These are phyloP conservation scores for Charaxes varanes DNA, from an alignment of 1,140 invertebrate species.

Conservation along the genomic window DNA sequence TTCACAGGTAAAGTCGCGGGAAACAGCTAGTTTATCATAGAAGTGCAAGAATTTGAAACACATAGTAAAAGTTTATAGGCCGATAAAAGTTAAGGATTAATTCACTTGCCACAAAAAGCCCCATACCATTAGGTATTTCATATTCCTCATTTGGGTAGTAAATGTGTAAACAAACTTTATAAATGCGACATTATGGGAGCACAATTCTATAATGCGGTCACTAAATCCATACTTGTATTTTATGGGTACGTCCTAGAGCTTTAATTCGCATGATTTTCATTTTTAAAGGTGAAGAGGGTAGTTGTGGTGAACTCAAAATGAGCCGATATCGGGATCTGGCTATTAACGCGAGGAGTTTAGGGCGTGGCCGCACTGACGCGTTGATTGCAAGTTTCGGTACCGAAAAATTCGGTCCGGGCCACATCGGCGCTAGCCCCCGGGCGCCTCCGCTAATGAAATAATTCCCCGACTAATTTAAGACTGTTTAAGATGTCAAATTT, in stretches of 20 bases:
- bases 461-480: slow-evolving; percentile 68
- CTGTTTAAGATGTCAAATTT: slow-evolving; percentile 73
- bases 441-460: slow-evolving; percentile 63
- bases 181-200: slow-evolving; percentile 1
- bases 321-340: slow-evolving; percentile 54
- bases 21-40: too few relatives aligned
- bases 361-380: slow-evolving; percentile 56
- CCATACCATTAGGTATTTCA: too few relatives aligned
- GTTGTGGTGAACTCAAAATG: slow-evolving; percentile 24
- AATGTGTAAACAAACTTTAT: slow-evolving; percentile 26
- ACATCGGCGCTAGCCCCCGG: slow-evolving; percentile 39
- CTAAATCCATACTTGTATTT: neutral
- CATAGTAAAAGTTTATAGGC: too few relatives aligned
- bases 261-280: neutral
- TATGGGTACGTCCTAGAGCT: neutral
- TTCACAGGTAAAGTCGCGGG: too few relatives aligned
- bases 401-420: slow-evolving; percentile 49
- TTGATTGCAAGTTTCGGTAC: slow-evolving; percentile 59
- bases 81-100: too few relatives aligned
- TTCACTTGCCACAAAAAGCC: too few relatives aligned
- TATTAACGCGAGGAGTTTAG: slow-evolving; percentile 58
- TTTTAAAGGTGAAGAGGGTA: neutral
- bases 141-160: too few relatives aligned
- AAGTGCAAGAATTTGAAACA: too few relatives aligned
- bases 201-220: neutral